Evolutionary conservation across 2,888 invertebrate genomes (phyloP).

Genomic region (Monopis laevigella): DNA sequence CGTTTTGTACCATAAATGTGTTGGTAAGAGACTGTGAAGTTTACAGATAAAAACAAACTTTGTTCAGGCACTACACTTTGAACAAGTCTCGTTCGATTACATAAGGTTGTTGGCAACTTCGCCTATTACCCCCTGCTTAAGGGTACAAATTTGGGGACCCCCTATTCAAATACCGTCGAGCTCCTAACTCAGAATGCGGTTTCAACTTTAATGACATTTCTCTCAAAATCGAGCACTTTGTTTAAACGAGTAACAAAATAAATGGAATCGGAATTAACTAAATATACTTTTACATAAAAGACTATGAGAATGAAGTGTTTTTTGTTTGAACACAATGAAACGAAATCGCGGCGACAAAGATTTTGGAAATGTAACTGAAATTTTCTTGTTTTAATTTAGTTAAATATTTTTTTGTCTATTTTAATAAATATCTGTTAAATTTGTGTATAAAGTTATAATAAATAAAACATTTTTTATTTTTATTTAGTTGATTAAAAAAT

Average conservation of each 20-base stretch:
- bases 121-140: constrained; percentile 47
- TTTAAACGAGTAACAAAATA: background rate
- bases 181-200: constrained; percentile 20
- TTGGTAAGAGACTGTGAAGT: constrained; percentile 23
- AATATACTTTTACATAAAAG: too few relatives aligned
- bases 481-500: too few relatives aligned
- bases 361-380: too few relatives aligned
- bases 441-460: too few relatives aligned
- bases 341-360: too few relatives aligned
- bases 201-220: constrained; percentile 6
- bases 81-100: constrained; percentile 36
- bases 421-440: too few relatives aligned
- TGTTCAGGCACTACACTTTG: constrained; percentile 25
- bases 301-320: too few relatives aligned
- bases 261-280: too few relatives aligned
- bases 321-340: too few relatives aligned
- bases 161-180: constrained; percentile 48
- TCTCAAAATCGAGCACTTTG: background rate
- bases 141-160: constrained; percentile 45
- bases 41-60: constrained; percentile 52
- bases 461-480: too few relatives aligned
- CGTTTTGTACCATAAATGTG: background rate
- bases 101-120: constrained; percentile 40
- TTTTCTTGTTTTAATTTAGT: too few relatives aligned
- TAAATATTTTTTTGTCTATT: too few relatives aligned